These are phyloP conservation scores for Drosophila funebris DNA, from an alignment of 1,140 invertebrate genomes.

Conservation along the genomic window DNA sequence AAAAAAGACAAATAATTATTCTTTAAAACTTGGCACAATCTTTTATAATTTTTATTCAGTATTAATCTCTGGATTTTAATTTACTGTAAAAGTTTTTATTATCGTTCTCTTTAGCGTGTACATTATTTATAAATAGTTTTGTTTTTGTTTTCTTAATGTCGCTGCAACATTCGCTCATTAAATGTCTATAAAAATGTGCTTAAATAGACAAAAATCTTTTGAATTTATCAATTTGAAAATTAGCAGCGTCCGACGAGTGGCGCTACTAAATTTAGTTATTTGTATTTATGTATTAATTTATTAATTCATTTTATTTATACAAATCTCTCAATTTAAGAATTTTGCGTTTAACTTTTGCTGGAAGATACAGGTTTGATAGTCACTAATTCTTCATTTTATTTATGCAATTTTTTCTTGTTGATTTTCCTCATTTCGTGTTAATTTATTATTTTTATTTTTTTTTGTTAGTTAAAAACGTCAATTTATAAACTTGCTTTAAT, in stretches of 20 bases:
- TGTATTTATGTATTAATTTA: conserved; percentile 46
- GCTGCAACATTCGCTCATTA: conserved; percentile 49
- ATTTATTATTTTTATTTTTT: conserved; percentile 37
- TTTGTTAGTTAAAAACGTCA: conserved; percentile 58
- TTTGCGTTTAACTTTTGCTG: conserved; percentile 79
- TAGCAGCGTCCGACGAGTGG: conserved; percentile 25
- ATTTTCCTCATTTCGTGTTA: conserved; percentile 8
- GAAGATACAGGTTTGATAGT: conserved; percentile 84
- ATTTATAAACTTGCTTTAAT: conserved; percentile 44
- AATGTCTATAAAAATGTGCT: conserved; percentile 81
- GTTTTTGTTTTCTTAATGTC: conserved; percentile 27
- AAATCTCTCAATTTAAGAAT: conserved; percentile 67
- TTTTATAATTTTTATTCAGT: conserved; percentile 30
- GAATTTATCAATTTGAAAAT: conserved; percentile 53
- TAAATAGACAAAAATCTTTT: conserved; percentile 80
- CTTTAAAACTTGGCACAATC: conserved; percentile 37
- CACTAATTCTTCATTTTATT: conserved; percentile 81
- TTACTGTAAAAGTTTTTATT: conserved; percentile 76
- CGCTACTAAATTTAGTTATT: conserved; percentile 44
- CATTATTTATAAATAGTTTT: conserved; percentile 77
- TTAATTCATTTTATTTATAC: conserved; percentile 59
- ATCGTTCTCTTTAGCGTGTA: conserved; percentile 77
- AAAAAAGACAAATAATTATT: conserved; percentile 9
- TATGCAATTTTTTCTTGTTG: conserved; percentile 57
- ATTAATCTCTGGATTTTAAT: conserved; percentile 51